phyloP scores from a whole-genome alignment of 2,888 invertebrate genomes.

The Acleris literana region DNA sequence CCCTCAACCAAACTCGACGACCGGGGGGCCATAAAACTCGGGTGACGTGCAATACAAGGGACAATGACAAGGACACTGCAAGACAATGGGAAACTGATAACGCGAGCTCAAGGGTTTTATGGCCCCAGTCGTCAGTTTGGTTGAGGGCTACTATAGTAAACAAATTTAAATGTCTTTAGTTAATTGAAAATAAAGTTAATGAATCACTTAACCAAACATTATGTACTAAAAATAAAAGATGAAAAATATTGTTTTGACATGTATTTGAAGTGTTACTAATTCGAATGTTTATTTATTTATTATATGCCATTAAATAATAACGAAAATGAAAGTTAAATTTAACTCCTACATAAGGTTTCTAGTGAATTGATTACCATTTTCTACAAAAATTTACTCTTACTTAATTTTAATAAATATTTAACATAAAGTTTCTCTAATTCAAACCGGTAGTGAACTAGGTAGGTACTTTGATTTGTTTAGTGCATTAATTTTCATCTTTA shows the following conservation, averaged over 20 bases:
- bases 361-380: constrained; percentile 33
- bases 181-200: too few species aligned
- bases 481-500: constrained; percentile 24
- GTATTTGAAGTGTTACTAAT: constrained; percentile 35
- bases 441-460: constrained; percentile 25
- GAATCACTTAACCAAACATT: too few species aligned
- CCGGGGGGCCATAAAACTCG: too few species aligned
- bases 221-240: too few species aligned
- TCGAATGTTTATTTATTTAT: constrained; percentile 37
- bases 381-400: constrained; percentile 24
- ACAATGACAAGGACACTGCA: too few species aligned
- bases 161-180: too few species aligned
- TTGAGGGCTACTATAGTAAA: too few species aligned
- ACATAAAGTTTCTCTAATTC: constrained; percentile 35
- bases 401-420: constrained; percentile 31
- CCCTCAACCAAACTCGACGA: too few species aligned
- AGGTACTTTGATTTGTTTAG: constrained; percentile 22
- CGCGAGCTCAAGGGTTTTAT: too few species aligned
- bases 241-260: neutral
- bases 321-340: constrained; percentile 22
- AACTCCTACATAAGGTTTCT: constrained; percentile 19
- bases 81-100: too few species aligned
- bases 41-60: too few species aligned
- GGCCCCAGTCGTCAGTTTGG: too few species aligned
- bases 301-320: constrained; percentile 7